Conservation (phyloP, 2,888 invertebrate species). For the Amblyteles armatorius region DNA sequence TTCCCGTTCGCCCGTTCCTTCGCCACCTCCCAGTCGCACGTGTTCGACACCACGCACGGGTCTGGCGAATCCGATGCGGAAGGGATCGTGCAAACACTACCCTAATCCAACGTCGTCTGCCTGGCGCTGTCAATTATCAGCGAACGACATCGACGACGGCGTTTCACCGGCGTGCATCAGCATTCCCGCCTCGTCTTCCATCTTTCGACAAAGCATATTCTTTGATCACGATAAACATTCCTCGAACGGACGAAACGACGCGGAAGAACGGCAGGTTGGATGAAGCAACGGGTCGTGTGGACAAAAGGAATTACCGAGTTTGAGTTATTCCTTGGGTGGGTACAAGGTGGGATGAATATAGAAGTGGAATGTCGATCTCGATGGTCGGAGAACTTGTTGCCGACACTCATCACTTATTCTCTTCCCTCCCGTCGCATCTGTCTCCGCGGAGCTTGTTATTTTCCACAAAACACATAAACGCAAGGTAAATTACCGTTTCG, state of each 20-base stretch:
- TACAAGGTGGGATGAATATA: not conserved
- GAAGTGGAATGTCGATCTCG: not conserved
- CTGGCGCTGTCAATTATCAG: not conserved
- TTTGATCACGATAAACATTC: not conserved
- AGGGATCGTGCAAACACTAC: not conserved
- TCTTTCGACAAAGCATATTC: not conserved
- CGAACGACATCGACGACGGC: not conserved
- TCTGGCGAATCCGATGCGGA: not conserved
- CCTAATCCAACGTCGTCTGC: too few relatives aligned
- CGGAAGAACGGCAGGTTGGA: not conserved
- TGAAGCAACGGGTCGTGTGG: not conserved
- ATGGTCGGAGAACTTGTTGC: slow-evolving; percentile 1
- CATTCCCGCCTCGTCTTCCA: not conserved
- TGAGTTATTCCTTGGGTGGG: not conserved
- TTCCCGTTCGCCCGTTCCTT: not conserved
- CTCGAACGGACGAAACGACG: not conserved
- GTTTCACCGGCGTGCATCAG: not conserved
- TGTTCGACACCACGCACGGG: not conserved
- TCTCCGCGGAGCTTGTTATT: slow-evolving; percentile 9
- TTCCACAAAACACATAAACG: not conserved
- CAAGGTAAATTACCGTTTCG: slow-evolving; percentile 1
- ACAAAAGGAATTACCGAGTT: not conserved
- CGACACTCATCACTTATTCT: slow-evolving; percentile 3
- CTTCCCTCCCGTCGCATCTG: not conserved
- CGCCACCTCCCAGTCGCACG: not conserved